These are phyloP conservation scores for Folsomia manolachei DNA, from an alignment of 2,888 invertebrate species.

Conservation along the genomic window DNA sequence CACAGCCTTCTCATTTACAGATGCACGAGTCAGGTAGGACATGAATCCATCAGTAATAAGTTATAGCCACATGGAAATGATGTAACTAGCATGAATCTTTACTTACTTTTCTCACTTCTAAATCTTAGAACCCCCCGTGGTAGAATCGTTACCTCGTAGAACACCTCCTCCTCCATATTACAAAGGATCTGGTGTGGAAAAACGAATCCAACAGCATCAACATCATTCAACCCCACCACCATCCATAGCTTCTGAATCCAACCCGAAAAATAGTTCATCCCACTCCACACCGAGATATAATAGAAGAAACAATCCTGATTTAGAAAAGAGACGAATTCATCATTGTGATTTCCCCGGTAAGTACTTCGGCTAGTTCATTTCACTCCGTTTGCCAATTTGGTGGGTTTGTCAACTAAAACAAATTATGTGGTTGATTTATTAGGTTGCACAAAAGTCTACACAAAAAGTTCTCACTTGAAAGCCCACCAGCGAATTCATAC, in stretches of 20 bases:
- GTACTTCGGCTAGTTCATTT: conserved; percentile 41
- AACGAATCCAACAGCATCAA: conserved; percentile 20
- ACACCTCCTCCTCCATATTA: conserved; percentile 77
- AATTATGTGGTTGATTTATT: no score
- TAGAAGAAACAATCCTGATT: conserved; percentile 90
- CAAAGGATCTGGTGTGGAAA: conserved; percentile 45
- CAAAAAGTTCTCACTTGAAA: conserved; percentile 95
- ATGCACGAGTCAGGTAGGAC: conserved; percentile 73
- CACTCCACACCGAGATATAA: conserved; percentile 69
- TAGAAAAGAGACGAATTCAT: conserved; percentile 92
- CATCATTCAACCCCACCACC: conserved; percentile 51
- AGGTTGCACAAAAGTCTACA: conserved; percentile 96
- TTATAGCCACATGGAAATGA: conserved; percentile 4
- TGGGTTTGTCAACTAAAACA: no score
- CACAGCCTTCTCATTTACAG: conserved; percentile 66
- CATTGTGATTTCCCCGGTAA: conserved; percentile 93
- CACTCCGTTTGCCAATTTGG: not conserved
- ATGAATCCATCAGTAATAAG: conserved; percentile 27
- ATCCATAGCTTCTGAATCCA: conserved; percentile 11
- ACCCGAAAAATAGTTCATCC: conserved; percentile 16
- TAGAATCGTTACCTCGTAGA: conserved; percentile 62
- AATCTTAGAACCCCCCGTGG: conserved; percentile 52
- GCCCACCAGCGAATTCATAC: conserved; percentile 97
- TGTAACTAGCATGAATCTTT: no score
- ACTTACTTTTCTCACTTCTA: no score